A percentile compares a stretch with the other conserved stretches of the same genome.
These are phyloP conservation scores for Drosophila gaucha DNA, from an alignment of 2,888 invertebrate species.

Conservation along the genomic window DNA sequence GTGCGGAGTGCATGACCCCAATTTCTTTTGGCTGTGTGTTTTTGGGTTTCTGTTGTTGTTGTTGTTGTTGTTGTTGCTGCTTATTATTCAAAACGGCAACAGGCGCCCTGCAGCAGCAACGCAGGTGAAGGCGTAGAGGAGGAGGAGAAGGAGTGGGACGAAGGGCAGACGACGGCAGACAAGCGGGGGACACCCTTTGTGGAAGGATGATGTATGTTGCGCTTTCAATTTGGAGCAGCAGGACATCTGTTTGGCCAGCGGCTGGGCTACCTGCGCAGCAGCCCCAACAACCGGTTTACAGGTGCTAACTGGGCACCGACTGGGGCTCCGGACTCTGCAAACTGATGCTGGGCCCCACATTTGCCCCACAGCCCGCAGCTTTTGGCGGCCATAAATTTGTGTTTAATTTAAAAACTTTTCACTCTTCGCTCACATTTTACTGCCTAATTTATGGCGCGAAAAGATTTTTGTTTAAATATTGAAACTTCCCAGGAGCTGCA, in stretches of 20 bases:
- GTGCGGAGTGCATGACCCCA: constrained; percentile 75
- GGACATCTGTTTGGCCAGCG: constrained; percentile 81
- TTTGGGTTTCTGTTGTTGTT: constrained; percentile 11
- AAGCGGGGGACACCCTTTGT: constrained; percentile 24
- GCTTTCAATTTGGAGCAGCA: constrained; percentile 82
- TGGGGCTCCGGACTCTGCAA: constrained; percentile 3
- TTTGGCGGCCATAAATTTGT: constrained; percentile 73
- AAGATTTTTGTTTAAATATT: constrained; percentile 66
- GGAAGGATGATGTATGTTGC: constrained; percentile 79
- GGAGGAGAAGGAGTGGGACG: neutral
- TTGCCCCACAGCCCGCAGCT: constrained; percentile 75
- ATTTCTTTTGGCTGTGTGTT: constrained; percentile 59
- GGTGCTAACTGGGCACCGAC: constrained; percentile 67
- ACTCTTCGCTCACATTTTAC: constrained; percentile 64
- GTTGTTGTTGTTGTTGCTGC: constrained; percentile 11
- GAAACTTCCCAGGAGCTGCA: constrained; percentile 36
- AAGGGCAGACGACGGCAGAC: neutral
- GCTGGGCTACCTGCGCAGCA: constrained; percentile 40
- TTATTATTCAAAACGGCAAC: constrained; percentile 57
- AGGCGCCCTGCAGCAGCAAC: constrained; percentile 47
- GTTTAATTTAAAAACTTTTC: constrained; percentile 76
- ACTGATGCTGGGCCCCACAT: constrained; percentile 7
- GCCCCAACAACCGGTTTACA: constrained; percentile 66
- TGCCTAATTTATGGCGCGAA: constrained; percentile 68
- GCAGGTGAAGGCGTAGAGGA: neutral